These are phyloP conservation scores for Glareola pratincola DNA, from an alignment of 2,113 vertebrate genomes.

Conservation along the genomic window DNA sequence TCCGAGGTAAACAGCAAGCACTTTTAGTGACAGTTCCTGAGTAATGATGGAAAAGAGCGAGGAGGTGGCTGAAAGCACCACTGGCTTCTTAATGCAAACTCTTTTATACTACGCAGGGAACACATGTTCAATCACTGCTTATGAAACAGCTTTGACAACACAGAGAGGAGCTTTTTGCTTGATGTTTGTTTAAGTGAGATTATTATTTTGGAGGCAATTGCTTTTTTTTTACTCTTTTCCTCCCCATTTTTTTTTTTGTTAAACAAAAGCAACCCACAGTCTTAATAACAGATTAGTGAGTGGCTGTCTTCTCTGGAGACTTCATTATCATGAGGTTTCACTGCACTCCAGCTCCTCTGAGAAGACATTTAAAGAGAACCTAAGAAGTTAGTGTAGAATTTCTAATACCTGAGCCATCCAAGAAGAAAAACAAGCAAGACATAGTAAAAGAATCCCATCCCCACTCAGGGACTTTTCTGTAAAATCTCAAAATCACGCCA, in stretches of 20 bases:
- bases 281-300: neutral
- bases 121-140: neutral
- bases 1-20: conserved; percentile 5
- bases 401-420: conserved; percentile 8
- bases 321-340: conserved; percentile 2
- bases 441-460: neutral
- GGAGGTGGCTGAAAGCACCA: neutral
- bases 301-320: conserved; percentile 14
- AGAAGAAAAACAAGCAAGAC: neutral
- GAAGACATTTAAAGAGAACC: conserved; percentile 11
- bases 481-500: neutral
- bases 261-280: neutral
- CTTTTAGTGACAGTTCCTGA: conserved; percentile 4
- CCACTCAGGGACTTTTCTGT: neutral
- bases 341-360: neutral
- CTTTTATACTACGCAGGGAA: neutral
- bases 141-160: conserved; percentile 1
- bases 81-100: neutral
- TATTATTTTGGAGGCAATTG: neutral
- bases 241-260: neutral
- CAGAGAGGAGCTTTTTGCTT: neutral
- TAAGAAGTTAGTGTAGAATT: neutral
- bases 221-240: neutral
- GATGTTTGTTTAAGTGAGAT: conserved; percentile 16
- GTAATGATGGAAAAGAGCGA: neutral